phyloP scores from a whole-genome alignment of 2,888 invertebrate genomes.

The Ophioninae sp. region DNA sequence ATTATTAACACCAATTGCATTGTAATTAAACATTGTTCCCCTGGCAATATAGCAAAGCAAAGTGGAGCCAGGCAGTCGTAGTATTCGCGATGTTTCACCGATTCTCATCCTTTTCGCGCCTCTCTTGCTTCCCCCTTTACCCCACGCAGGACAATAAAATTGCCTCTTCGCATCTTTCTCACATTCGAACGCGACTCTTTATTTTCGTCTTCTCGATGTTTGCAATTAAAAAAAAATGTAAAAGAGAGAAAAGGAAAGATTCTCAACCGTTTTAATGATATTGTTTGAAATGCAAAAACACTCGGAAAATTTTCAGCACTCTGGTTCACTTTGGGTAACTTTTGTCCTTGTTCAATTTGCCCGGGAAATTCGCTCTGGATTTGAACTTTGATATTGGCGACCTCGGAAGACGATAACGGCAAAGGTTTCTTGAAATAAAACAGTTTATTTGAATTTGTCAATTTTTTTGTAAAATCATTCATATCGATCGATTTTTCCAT shows the following conservation, averaged over 20 bases:
- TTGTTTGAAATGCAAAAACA: not conserved
- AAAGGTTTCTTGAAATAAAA: too few species aligned
- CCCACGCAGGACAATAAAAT: constrained; percentile 8
- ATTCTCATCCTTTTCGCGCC: constrained; percentile 46
- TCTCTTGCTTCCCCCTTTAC: constrained; percentile 10
- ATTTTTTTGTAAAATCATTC: too few species aligned
- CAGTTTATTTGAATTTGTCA: too few species aligned
- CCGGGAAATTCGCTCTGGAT: not conserved
- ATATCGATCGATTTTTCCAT: too few species aligned
- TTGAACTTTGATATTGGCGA: too few species aligned
- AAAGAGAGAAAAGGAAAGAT: not conserved
- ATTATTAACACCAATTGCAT: constrained; percentile 75
- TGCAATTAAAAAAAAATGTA: not conserved
- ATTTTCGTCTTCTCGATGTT: constrained; percentile 28
- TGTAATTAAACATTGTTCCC: constrained; percentile 72
- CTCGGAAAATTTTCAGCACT: not conserved
- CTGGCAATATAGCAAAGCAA: constrained; percentile 41
- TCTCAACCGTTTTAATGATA: not conserved
- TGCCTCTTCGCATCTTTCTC: constrained; percentile 31
- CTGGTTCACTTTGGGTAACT: not conserved
- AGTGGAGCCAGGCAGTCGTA: constrained; percentile 15
- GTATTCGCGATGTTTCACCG: constrained; percentile 36
- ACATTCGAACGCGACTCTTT: constrained; percentile 21
- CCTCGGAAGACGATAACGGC: too few species aligned
- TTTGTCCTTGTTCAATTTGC: not conserved